A percentile compares a stretch with the other conserved stretches of the same genome.
Conservation (phyloP, 1,140 invertebrate genomes). For the Dinothrombium tinctorium region DNA sequence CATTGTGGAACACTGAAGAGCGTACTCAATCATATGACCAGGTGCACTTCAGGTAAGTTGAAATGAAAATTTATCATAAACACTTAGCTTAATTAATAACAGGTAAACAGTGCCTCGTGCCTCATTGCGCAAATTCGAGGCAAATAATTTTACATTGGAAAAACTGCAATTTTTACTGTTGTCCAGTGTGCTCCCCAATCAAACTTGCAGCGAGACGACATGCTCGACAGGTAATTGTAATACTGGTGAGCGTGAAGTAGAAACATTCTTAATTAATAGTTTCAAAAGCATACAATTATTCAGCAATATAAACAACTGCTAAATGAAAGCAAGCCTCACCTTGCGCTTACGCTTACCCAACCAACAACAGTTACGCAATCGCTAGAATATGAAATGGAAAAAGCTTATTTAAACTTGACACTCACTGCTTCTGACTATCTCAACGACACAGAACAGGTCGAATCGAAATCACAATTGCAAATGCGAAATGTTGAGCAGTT, state of each 20-base stretch:
- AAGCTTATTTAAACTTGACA: conserved; percentile 55
- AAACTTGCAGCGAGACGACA: conserved; percentile 73
- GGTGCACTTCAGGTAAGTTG: conserved; percentile 57
- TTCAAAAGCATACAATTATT: background rate
- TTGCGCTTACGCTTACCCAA: conserved; percentile 24
- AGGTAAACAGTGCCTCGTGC: conserved; percentile 50
- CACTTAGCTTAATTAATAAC: background rate
- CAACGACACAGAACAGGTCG: conserved; percentile 11
- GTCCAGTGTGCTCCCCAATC: conserved; percentile 88
- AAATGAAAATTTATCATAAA: background rate
- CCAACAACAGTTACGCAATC: conserved; percentile 9
- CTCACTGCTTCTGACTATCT: conserved; percentile 28
- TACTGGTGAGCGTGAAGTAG: too few relatives aligned
- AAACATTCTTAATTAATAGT: too few relatives aligned
- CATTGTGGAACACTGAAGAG: conserved; percentile 99
- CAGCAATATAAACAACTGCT: conserved; percentile 1
- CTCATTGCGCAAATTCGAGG: conserved; percentile 91
- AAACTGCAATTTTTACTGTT: conserved; percentile 77
- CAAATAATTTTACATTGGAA: conserved; percentile 99
- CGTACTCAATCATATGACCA: conserved; percentile 96
- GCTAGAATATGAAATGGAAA: conserved; percentile 30
- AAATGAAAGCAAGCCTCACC: background rate
- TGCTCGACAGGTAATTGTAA: conserved; percentile 12
- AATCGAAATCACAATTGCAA: conserved; percentile 7
- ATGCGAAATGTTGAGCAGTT: background rate